Conservation (phyloP, 1,140 invertebrate species). For the Trigoniulus corallinus region DNA sequence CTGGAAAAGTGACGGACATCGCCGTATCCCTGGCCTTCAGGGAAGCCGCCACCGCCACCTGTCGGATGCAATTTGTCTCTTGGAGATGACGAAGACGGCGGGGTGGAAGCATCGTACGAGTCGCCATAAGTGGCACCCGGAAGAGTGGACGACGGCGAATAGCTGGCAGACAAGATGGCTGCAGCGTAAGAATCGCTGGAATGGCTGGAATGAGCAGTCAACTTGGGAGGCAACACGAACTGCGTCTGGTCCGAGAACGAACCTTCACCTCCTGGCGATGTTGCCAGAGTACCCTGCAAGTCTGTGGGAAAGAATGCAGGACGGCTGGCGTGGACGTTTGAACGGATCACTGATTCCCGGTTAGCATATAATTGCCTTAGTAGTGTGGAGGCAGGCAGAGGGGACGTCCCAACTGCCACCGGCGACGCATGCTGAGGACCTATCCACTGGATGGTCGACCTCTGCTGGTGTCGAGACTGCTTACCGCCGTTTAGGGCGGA, state of each 20-base stretch:
- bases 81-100: conserved; percentile 83
- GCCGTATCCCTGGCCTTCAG: conserved; percentile 15
- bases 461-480: conserved; percentile 19
- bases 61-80: conserved; percentile 49
- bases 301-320: conserved; percentile 18
- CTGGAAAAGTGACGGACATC: conserved; percentile 13
- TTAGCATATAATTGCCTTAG: conserved; percentile 79
- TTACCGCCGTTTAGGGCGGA: conserved; percentile 10
- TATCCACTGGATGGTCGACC: conserved; percentile 87
- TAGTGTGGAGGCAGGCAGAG: conserved; percentile 61
- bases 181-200: conserved; percentile 1
- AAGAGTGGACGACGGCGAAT: conserved; percentile 12
- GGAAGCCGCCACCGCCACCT: conserved; percentile 21
- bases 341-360: conserved; percentile 81
- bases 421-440: conserved; percentile 38
- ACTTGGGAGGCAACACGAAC: conserved; percentile 12
- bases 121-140: conserved; percentile 17
- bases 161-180: conserved; percentile 11
- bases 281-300: conserved; percentile 51
- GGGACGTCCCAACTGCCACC: conserved; percentile 26
- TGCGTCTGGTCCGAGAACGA: conserved; percentile 33
- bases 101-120: conserved; percentile 69
- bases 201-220: not conserved
- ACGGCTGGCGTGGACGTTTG: conserved; percentile 51
- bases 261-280: conserved; percentile 52